These are phyloP conservation scores for Oenanthe melanoleuca DNA, from an alignment of 2,113 vertebrate species.

Conservation along the genomic window DNA sequence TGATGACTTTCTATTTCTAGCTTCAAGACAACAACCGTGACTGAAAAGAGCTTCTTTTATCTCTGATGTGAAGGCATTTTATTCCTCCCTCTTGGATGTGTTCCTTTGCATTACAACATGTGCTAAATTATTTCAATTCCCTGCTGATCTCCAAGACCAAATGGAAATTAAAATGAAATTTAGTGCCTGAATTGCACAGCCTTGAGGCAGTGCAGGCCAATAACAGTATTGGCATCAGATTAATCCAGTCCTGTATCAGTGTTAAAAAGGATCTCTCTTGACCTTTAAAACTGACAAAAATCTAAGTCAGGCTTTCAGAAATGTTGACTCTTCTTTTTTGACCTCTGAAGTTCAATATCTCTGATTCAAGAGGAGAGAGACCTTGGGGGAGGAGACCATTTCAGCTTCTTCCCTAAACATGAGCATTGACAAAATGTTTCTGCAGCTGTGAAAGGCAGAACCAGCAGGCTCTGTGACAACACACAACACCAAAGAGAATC, in stretches of 20 bases:
- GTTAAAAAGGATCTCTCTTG: neutral
- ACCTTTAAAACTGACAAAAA: neutral
- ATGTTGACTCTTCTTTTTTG: neutral
- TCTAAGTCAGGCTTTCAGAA: neutral
- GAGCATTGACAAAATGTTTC: neutral
- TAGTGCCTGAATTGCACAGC: neutral
- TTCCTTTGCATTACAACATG: neutral
- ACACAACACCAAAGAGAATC: neutral
- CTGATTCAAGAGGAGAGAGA: neutral
- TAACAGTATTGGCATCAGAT: neutral
- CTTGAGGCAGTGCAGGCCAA: neutral
- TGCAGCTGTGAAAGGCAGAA: neutral
- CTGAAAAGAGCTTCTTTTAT: neutral
- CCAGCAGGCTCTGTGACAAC: neutral
- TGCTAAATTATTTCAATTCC: neutral
- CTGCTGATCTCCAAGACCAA: neutral
- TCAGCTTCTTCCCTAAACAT: neutral
- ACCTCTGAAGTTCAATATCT: neutral
- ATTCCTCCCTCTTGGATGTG: neutral
- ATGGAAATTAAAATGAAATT: slow-evolving; percentile 1
- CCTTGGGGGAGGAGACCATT: rapidly evolving
- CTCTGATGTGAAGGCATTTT: neutral
- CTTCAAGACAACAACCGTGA: neutral
- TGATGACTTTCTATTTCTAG: slow-evolving; percentile 26
- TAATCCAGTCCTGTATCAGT: neutral